Evolutionary conservation across 2,113 vertebrate species (phyloP), one percentile per base, ranked within the genome.

Genomic region (Synodontis membranacea): DNA sequence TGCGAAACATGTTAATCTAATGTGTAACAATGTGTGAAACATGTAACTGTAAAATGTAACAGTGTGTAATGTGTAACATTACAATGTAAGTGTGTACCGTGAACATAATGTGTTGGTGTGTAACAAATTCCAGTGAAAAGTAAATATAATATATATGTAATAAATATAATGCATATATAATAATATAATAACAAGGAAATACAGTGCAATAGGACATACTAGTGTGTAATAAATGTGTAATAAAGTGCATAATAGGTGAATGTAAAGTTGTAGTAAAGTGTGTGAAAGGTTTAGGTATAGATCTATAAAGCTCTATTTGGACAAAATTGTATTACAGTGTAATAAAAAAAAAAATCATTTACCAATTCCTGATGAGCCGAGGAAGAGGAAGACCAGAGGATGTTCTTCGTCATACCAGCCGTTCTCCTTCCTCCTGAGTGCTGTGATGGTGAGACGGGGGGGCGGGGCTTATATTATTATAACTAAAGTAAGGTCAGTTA

Each of bases 351-450:
- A 28, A 50, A 25, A 46, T 44, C 42, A 81, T 0, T 96, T 97
- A 99, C 98, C 98, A 86, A 99, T 99, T 94, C 98, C 98, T 3
- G 98, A 99, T 0, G 98, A 99, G 89, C 98, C 98, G 75, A 99
- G 93, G 93, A 99, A 99, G 84, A 99, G 97, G 92, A 99, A 99
- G 80, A 99, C 98, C 37, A 99, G 95, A 0, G 98, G 98, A 92
- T 99, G 98, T 88, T 99, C 97, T 94, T 99, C 98, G 1, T 99
- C 97, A 0, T 98, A 98, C 98, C 98, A 99, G 85, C 98, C 98
- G n/a, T 99, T 99, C 92, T 99, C 97, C 92, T 99, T 99, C 91
- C 98, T 96, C 91, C 98, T 96, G 92, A 99, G 97, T 0, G 97
- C 98, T 99, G 91, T 50, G 66, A 86, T 56, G 84, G 56, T 83